phyloP scores from a whole-genome alignment of 2,797 vertebrate genomes.

The Tympanoctomys barrerae region DNA sequence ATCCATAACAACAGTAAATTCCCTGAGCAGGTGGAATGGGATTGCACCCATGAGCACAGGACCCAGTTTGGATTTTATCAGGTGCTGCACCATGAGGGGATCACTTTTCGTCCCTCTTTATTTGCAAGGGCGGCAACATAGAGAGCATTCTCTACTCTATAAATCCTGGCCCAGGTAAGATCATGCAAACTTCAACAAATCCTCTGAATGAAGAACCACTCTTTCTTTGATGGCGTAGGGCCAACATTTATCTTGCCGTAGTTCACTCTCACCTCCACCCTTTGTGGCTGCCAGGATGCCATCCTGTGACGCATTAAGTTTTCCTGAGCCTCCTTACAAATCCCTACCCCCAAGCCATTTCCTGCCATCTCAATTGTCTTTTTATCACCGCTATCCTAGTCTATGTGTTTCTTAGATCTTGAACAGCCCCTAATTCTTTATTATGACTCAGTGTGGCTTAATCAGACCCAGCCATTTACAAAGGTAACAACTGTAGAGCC shows the following conservation, averaged over 20 bases:
- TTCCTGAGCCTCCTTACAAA: constrained; percentile 53
- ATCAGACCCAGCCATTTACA: constrained; percentile 47
- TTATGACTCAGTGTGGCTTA: constrained; percentile 65
- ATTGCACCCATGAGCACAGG: constrained; percentile 34
- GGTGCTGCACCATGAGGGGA: neutral
- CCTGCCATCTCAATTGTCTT: constrained; percentile 53
- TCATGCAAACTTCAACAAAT: neutral
- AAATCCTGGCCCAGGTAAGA: constrained; percentile 36
- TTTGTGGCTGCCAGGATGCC: neutral
- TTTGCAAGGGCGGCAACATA: neutral
- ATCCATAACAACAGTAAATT: constrained; percentile 17
- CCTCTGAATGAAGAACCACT: neutral
- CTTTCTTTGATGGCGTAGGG: neutral
- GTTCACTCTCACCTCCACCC: neutral
- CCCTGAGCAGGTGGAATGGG: neutral
- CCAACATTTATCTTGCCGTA: constrained; percentile 21
- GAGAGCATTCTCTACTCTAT: constrained; percentile 41
- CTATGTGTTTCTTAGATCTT: constrained; percentile 47
- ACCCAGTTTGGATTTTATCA: constrained; percentile 58
- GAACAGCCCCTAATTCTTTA: constrained; percentile 49
- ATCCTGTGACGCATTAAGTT: constrained; percentile 37
- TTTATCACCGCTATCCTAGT: constrained; percentile 9
- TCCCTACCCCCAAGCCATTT: constrained; percentile 51
- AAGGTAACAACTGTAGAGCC: constrained; percentile 42
- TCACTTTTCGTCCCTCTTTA: constrained; percentile 32